A percentile compares a stretch with the other conserved stretches of the same genome.
phyloP scores from a whole-genome alignment of 2,888 invertebrate species.

The Malthinus flaveolus region DNA sequence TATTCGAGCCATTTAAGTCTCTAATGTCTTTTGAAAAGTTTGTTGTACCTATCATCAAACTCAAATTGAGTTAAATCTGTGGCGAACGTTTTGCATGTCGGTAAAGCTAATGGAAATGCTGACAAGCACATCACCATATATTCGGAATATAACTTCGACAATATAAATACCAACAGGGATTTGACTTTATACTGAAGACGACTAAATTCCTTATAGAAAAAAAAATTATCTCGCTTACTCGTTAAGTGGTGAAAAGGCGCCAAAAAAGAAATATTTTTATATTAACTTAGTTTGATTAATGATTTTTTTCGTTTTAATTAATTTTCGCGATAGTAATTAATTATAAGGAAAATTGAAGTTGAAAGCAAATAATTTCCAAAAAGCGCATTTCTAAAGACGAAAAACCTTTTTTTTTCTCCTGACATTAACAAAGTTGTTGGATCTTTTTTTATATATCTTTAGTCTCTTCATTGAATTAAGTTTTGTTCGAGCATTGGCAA shows the following conservation, averaged over 20 bases:
- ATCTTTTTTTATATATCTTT: no score
- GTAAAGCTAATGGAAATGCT: slow-evolving; percentile 24
- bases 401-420: no score
- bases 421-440: no score
- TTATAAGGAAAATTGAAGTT: no score
- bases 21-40: slow-evolving; percentile 23
- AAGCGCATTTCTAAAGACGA: no score
- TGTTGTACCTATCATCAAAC: slow-evolving; percentile 26
- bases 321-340: neutral
- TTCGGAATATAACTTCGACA: slow-evolving; percentile 15
- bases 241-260: neutral
- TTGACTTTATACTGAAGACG: slow-evolving; percentile 11
- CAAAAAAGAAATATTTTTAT: slow-evolving; percentile 2
- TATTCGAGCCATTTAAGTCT: slow-evolving; percentile 21
- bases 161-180: slow-evolving; percentile 22
- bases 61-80: slow-evolving; percentile 25
- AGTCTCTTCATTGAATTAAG: no score
- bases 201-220: slow-evolving; percentile 16
- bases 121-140: slow-evolving; percentile 18
- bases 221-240: slow-evolving; percentile 6
- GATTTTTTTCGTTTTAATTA: slow-evolving; percentile 3
- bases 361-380: no score
- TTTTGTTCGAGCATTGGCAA: no score
- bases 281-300: neutral
- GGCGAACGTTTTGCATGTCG: slow-evolving; percentile 23